Percentiles rank a stretch among this genome's conserved stretches.
Evolutionary conservation across 2,113 vertebrate genomes (phyloP).

Genomic region (Odocoileus virginianus): DNA sequence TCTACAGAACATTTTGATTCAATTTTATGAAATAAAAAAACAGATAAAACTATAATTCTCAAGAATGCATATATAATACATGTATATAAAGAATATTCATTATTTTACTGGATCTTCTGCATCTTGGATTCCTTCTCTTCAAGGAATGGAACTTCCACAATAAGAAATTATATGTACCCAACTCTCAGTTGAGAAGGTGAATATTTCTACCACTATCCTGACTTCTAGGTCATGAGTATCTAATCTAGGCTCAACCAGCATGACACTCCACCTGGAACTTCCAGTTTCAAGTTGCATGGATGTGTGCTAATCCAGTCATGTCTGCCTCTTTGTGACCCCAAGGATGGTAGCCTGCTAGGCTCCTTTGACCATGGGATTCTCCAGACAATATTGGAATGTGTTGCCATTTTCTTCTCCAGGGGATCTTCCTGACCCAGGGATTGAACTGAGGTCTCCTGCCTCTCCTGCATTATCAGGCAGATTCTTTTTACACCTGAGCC

Average conservation of each 20-base stretch:
- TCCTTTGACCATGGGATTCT: not conserved
- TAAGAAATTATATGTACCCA: not conserved
- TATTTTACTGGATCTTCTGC: not conserved
- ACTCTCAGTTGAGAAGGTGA: not conserved
- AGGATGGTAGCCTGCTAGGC: not conserved
- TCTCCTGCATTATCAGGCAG: not conserved
- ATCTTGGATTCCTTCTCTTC: not conserved
- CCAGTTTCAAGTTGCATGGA: not conserved
- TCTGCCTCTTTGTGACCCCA: not conserved
- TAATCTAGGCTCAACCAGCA: not conserved
- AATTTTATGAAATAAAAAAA: not conserved
- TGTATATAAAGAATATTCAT: not conserved
- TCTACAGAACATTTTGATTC: not conserved
- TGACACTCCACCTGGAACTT: not conserved
- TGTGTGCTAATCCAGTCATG: not conserved
- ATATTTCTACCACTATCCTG: not conserved
- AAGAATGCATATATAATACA: not conserved
- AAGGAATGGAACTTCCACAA: not conserved
- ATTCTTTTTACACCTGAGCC: not conserved
- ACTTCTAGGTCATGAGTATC: not conserved
- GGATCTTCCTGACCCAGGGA: not conserved
- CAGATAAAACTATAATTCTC: not conserved
- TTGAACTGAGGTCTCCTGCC: not conserved
- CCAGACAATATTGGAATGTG: not conserved
- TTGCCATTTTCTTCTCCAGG: not conserved